A percentile compares a stretch with the other conserved stretches of the same genome.
Evolutionary conservation across 2,888 invertebrate genomes (phyloP).

Genomic region (Idaea dimidiata): DNA sequence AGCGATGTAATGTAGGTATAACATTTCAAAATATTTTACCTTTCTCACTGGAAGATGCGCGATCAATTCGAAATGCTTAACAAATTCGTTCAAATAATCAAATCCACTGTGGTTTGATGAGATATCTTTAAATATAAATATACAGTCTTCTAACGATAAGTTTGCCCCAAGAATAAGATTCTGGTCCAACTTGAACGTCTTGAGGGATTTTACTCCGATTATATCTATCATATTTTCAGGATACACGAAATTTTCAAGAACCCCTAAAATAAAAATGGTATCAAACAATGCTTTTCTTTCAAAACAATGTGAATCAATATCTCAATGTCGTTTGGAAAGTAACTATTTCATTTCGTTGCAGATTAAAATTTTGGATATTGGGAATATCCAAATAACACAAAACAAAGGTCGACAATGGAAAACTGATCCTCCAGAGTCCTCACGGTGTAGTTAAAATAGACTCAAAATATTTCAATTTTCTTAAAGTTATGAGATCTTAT

Average conservation of each 20-base stretch:
- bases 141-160: slow-evolving; percentile 78
- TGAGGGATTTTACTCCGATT: slow-evolving; percentile 53
- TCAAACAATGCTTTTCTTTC: background rate
- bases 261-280: slow-evolving; percentile 47
- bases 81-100: slow-evolving; percentile 76
- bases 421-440: no score
- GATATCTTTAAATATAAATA: slow-evolving; percentile 65
- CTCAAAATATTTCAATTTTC: background rate
- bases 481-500: background rate
- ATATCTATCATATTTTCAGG: slow-evolving; percentile 61
- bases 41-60: slow-evolving; percentile 84
- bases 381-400: no score
- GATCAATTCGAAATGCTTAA: slow-evolving; percentile 80
- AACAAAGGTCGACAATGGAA: no score
- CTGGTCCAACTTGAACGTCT: slow-evolving; percentile 52
- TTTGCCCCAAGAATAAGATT: slow-evolving; percentile 80
- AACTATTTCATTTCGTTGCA: no score
- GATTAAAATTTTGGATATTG: no score
- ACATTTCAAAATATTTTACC: slow-evolving; percentile 50
- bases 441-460: background rate
- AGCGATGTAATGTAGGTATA: background rate
- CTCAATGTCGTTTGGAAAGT: no score
- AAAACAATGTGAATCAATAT: background rate
- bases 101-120: slow-evolving; percentile 61
- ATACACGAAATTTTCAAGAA: slow-evolving; percentile 53